phyloP scores from a whole-genome alignment of 2,113 vertebrate species.

The Bambusicola thoracicus region DNA sequence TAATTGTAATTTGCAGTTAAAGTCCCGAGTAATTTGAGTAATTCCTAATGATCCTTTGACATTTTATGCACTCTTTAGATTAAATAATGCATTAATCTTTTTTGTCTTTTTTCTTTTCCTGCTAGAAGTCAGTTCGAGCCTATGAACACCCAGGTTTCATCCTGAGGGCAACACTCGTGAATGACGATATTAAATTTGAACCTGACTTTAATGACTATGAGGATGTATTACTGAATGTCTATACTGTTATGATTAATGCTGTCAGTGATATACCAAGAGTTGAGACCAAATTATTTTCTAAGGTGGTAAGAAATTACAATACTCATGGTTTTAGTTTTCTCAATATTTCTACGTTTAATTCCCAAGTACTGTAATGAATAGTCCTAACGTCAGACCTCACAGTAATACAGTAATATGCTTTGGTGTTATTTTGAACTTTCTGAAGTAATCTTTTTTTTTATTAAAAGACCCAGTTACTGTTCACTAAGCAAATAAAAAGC shows the following conservation, averaged over 20 bases:
- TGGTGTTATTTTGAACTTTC: not conserved
- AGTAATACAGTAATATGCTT: not conserved
- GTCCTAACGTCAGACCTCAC: not conserved
- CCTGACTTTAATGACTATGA: constrained; percentile 82
- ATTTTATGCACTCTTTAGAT: not conserved
- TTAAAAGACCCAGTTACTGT: not conserved
- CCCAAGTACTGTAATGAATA: not conserved
- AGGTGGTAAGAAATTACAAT: constrained; percentile 80
- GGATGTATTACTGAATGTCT: constrained; percentile 80
- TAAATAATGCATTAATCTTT: not conserved
- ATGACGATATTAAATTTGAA: constrained; percentile 82
- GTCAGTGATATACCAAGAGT: constrained; percentile 83
- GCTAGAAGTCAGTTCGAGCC: constrained; percentile 78
- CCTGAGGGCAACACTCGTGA: constrained; percentile 81
- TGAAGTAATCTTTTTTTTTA: not conserved
- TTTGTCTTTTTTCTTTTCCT: not conserved
- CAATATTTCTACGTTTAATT: not conserved
- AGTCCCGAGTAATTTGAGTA: not conserved
- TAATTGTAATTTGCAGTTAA: not conserved
- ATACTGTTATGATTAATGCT: constrained; percentile 83
- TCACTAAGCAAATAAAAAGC: not conserved
- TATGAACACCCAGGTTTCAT: constrained; percentile 85
- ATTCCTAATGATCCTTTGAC: not conserved
- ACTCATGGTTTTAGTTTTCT: not conserved
- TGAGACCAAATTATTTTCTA: constrained; percentile 84